Conservation (phyloP, 2,888 invertebrate genomes). For the Pollenia angustigena region DNA sequence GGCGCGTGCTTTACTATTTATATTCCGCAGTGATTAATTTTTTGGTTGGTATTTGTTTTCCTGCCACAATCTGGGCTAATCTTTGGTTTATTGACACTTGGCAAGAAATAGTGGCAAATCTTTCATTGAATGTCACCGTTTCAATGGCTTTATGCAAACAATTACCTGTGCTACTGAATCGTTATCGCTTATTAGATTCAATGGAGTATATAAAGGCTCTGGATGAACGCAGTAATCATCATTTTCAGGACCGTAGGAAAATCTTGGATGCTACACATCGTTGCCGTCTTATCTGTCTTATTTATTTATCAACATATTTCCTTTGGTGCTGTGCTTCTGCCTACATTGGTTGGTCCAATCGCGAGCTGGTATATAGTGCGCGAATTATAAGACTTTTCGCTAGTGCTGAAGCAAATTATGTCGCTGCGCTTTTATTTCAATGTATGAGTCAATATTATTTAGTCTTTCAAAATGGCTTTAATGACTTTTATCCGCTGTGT, state of each 20-base stretch:
- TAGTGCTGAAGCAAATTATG: constrained; percentile 53
- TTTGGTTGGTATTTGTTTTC: background rate
- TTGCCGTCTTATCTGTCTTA: too few relatives aligned
- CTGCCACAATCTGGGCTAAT: background rate
- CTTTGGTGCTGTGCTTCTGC: background rate
- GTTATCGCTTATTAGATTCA: too few relatives aligned
- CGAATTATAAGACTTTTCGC: constrained; percentile 74
- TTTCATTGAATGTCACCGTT: background rate
- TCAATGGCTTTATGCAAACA: too few relatives aligned
- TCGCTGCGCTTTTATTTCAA: constrained; percentile 68
- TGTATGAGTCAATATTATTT: constrained; percentile 41
- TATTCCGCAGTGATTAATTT: constrained; percentile 33
- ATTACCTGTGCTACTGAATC: too few relatives aligned
- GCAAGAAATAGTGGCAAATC: background rate
- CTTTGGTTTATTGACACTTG: background rate
- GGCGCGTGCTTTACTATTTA: background rate
- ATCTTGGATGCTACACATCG: too few relatives aligned
- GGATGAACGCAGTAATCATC: too few relatives aligned
- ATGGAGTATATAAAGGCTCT: too few relatives aligned
- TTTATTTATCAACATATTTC: too few relatives aligned
- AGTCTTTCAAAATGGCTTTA: constrained; percentile 68
- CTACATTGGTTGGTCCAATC: constrained; percentile 65
- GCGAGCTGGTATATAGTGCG: constrained; percentile 69
- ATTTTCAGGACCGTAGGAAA: too few relatives aligned
- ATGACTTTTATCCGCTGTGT: constrained; percentile 74